Evolutionary conservation across 2,797 vertebrate species (phyloP), one percentile per base, ranked within the genome.

Genomic region (Bradypodion pumilum): DNA sequence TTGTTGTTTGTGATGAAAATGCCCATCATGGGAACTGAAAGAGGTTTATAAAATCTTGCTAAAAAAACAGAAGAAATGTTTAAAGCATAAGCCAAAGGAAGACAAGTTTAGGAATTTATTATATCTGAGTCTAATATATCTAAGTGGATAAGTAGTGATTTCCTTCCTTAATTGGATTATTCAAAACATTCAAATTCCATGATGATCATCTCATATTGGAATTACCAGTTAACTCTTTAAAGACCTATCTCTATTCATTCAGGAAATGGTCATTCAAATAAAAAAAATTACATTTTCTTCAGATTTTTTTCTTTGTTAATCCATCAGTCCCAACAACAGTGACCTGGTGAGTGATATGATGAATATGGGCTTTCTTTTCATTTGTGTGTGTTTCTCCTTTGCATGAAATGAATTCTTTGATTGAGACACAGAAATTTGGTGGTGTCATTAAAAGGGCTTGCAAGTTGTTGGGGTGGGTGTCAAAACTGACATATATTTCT

Each of bases 1-100:
- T 79, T 88, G 91, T 90, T 89, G 87, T 75, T 91, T 86, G 87
- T 94, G 92, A 94, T 95, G 92, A 92, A 91, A 92, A 85, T 79
- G 79, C 81, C 86, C 69, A 91, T 91, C 56, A 1, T 77, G 75
- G 89, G 84, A 91, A 85, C 60, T 90, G 82, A 0, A 0, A 88
- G 77, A 83, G 87, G 56, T 85, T 84, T 91, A 91, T 89, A 78
- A 89, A 89, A 76, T 79, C 80, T 82, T 82, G 66, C 87, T n/a
- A 74, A 46, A 89, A 89, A 85, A 87, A 80, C 74, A 83, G n/a
- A 74, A 77, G 27, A 77, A 83, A 83, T 60, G 29, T 59, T 60
- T 66, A 56, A 90, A 87, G 56, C 73, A 46, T 27, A 56, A 80
- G 73, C 37, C 84, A 90, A 90, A 85, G 46, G 82, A 89, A 91